Percentiles rank a stretch among this genome's conserved stretches.
These are phyloP conservation scores for Gymnoscopelus microlampas DNA, from an alignment of 2,797 vertebrate species.

Conservation along the genomic window DNA sequence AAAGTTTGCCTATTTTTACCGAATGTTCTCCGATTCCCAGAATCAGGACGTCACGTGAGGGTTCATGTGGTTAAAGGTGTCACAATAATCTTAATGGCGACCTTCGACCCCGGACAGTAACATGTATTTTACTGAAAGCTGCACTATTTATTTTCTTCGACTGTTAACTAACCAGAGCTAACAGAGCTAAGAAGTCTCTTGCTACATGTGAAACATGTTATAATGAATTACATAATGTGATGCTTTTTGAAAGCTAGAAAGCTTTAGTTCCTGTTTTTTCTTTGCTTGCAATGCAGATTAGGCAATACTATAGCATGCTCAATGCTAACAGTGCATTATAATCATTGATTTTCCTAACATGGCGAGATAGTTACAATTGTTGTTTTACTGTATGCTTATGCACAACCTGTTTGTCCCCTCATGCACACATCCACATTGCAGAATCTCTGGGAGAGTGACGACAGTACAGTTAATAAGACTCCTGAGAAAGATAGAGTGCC, in stretches of 20 bases:
- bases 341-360: not conserved
- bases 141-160: too few species aligned
- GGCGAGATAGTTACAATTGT: not conserved
- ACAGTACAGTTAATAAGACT: conserved; percentile 10
- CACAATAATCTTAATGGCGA: too few species aligned
- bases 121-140: too few species aligned
- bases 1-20: too few species aligned
- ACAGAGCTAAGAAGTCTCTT: too few species aligned
- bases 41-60: too few species aligned
- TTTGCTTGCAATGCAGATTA: not conserved
- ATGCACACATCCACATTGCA: conserved; percentile 57
- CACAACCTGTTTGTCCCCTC: conserved; percentile 37
- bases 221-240: not conserved
- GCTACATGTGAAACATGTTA: too few species aligned
- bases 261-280: not conserved
- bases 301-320: not conserved
- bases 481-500: not conserved
- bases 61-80: too few species aligned
- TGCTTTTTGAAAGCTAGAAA: not conserved
- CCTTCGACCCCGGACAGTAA: too few species aligned
- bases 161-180: too few species aligned
- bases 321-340: not conserved
- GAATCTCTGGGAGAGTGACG: conserved; percentile 42
- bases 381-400: too few species aligned
- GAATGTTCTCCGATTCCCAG: too few species aligned